Evolutionary conservation across 2,113 vertebrate genomes (phyloP), one percentile per base, ranked within the genome.

Genomic region (Irena cyanogastra): DNA sequence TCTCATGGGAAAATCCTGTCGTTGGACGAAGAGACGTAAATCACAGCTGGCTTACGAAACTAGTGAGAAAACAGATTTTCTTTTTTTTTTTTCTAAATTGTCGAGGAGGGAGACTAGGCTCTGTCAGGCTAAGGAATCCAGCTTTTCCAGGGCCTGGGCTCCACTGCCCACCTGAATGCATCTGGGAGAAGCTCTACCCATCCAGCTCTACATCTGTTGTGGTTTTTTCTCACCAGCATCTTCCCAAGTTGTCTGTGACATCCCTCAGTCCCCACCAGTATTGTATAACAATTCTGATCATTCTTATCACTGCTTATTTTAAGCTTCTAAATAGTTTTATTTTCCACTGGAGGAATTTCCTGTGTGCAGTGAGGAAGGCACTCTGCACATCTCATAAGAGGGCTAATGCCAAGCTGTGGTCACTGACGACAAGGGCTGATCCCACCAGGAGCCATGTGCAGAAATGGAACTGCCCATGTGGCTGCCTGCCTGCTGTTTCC

Each of bases 141-240:
- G 28, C n/a, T 87, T 91, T 87, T 30, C 26, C 33, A 35, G 37
- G 12, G 20, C n/a, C 35, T 20, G 42, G 17, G 41, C 22, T 93
- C 22, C 47, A 18, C 16, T 71, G 21, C 35, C 72, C 17, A 35
- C 31, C 56, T 45, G 31, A 28, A 49, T 7, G 3, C 7, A 21
- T 45, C 6, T 3, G 5, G 52, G 52, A 74, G 21, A 75, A 84
- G 30, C 18, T 37, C 16, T 89, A 3, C 11, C 2, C 1, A 52
- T 31, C 10, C 1, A 0, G 41, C 13, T 7, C n/a, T 57, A 69
- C 80, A 86, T 1, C 23, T 65, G 33, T 23, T 0, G 0, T 13
- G 3, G 20, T 89, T 68, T 68, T 50, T 59, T 45, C 47, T 83
- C 3, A 3, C 31, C 41, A 77, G 14, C 37, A 61, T n/a, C 31